Evolutionary conservation across 2,113 vertebrate species (phyloP), one percentile per base, ranked within the genome.

Genomic region (Cryptomyrus ogoouensis): DNA sequence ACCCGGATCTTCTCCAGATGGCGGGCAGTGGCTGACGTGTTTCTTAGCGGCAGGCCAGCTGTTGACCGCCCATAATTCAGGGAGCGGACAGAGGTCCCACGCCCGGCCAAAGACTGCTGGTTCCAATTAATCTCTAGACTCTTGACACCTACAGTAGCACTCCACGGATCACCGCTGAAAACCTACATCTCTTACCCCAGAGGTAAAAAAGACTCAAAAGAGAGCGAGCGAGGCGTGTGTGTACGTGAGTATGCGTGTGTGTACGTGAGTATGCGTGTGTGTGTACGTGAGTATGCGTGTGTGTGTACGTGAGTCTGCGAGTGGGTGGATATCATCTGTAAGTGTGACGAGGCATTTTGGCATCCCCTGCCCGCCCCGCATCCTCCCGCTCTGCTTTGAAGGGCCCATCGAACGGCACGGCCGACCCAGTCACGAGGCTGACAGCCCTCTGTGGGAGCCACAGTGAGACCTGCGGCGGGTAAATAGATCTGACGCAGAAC

Each of bases 401-500:
- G 83, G 21, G 39, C 83, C 47, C 83, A 85, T 27, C 56, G 58
- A 66, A 24, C 24, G 19, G 50, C 27, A 74, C 87, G 91, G 62
- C 31, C 15, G 13, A 39, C 31, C 1, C 70, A 35, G 17, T 77
- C 70, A 39, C 5, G 1, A 39, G 70, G 17, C 70, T 19, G 90
- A 92, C 85, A 89, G 90, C 42, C 0, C 3, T 74, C 90, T 87
- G 90, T 44, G 6, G 44, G n/a, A 91, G 50, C 39, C 88, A 39
- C 13, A 77, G 70, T 19, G 15, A 39, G 12, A 77, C 31, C 12
- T 35, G 62, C 50, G 52, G 89, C 89, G 89, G 92, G 87, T 90
- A 92, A 92, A 91, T 89, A 90, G 62, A 89, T 21, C 50, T 87
- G 91, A 88, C 90, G 86, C 58, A 70, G n/a, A 80, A 87, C 21